These are phyloP conservation scores for Cassiopea xamachana DNA, from an alignment of 30 jellyfish, hydroid and myxozoan genomes.

Conservation along the genomic window DNA sequence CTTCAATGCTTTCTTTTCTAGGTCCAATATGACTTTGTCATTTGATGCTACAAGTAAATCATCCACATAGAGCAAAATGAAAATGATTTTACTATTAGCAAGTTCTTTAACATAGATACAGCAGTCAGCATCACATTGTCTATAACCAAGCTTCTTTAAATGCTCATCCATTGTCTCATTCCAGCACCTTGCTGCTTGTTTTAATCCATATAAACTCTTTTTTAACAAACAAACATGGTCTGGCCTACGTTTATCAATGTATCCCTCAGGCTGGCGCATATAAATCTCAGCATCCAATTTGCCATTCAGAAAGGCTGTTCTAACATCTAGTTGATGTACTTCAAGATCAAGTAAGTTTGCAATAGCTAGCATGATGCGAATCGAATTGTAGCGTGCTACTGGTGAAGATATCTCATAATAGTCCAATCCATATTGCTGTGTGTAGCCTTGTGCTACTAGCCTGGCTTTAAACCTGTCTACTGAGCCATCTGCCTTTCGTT, in stretches of 20 bases:
- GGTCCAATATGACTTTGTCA: background rate
- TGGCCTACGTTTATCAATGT: conserved; percentile 15
- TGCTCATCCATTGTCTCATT: background rate
- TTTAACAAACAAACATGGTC: conserved; percentile 19
- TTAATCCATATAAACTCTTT: conserved; percentile 32
- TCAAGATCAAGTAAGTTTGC: conserved; percentile 10
- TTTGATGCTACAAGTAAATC: conserved; percentile 13
- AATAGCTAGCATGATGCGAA: conserved; percentile 11
- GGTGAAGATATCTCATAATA: conserved; percentile 17
- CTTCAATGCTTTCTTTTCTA: background rate
- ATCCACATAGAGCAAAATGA: conserved; percentile 18
- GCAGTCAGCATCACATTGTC: conserved; percentile 3
- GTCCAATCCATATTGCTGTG: conserved; percentile 19
- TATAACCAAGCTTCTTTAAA: background rate
- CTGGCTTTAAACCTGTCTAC: background rate
- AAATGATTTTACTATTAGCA: background rate
- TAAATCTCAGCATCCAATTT: conserved; percentile 18
- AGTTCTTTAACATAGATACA: conserved; percentile 19
- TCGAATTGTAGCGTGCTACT: conserved; percentile 24
- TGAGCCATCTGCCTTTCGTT: background rate
- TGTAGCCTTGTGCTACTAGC: background rate
- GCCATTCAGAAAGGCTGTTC: conserved; percentile 57
- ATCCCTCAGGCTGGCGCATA: conserved; percentile 48
- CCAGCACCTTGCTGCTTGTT: conserved; percentile 52
- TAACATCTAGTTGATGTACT: conserved; percentile 50